These are phyloP conservation scores for Phylloscopus collybita DNA, from an alignment of 2,797 vertebrate species.

Conservation along the genomic window DNA sequence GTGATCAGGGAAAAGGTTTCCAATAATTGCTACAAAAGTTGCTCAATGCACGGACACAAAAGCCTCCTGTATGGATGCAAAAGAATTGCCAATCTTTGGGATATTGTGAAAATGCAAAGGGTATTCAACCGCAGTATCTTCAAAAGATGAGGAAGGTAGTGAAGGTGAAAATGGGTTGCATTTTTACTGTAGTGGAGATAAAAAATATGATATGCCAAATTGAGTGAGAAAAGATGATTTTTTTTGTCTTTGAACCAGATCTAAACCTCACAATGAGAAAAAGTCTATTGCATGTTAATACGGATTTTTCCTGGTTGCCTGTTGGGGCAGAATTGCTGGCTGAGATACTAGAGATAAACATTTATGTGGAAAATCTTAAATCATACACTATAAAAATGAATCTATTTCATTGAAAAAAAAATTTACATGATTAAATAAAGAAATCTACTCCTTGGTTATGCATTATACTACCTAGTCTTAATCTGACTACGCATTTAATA, in stretches of 20 bases:
- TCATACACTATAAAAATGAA: not conserved
- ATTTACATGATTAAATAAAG: not conserved
- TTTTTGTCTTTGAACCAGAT: not conserved
- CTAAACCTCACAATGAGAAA: not conserved
- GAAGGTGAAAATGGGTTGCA: not conserved
- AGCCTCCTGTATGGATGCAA: not conserved
- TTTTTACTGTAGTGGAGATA: not conserved
- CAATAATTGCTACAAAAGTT: not conserved
- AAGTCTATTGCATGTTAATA: not conserved
- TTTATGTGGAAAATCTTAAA: not conserved
- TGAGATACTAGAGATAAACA: not conserved
- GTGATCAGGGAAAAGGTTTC: not conserved
- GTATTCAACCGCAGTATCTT: not conserved
- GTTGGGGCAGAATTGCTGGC: not conserved
- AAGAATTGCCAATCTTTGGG: not conserved
- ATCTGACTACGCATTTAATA: not conserved
- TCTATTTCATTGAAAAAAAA: not conserved
- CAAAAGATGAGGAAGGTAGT: not conserved
- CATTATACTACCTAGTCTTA: not conserved
- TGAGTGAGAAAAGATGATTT: not conserved
- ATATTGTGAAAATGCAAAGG: constrained; percentile 30
- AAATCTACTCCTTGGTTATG: not conserved
- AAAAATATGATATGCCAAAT: not conserved
- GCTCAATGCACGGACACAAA: not conserved
- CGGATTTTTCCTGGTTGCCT: not conserved